These are phyloP conservation scores for Penaeus indicus DNA, from an alignment of 1,140 invertebrate genomes.

Conservation along the genomic window DNA sequence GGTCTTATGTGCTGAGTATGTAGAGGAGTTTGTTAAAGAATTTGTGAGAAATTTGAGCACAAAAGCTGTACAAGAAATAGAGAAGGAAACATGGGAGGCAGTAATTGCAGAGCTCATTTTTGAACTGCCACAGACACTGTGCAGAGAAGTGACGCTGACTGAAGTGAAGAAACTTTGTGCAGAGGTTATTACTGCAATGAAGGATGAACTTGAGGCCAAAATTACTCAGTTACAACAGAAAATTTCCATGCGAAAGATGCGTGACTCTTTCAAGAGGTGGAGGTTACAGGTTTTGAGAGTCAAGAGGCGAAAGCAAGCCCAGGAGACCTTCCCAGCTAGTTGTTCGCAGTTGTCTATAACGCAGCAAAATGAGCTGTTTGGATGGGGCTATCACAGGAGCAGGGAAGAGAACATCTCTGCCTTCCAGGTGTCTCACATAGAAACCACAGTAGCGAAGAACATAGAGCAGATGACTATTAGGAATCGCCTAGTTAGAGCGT, in stretches of 20 bases:
- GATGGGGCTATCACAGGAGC: constrained; percentile 58
- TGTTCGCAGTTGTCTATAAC: constrained; percentile 30
- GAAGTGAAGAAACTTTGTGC: neutral
- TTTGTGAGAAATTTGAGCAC: constrained; percentile 20
- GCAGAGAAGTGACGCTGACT: constrained; percentile 22
- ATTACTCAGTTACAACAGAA: constrained; percentile 9
- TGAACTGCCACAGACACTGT: constrained; percentile 23
- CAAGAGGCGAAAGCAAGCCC: constrained; percentile 36
- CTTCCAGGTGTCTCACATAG: constrained; percentile 10
- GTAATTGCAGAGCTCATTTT: neutral
- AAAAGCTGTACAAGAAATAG: constrained; percentile 47
- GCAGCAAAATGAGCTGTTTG: constrained; percentile 50
- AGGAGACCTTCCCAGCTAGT: constrained; percentile 50
- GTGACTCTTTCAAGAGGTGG: constrained; percentile 40
- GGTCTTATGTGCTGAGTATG: neutral
- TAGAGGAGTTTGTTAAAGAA: constrained; percentile 33
- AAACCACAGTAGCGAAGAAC: neutral
- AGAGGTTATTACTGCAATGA: constrained; percentile 36
- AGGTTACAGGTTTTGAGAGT: constrained; percentile 12
- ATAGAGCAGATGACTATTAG: constrained; percentile 13
- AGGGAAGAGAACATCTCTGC: constrained; percentile 22
- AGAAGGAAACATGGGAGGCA: constrained; percentile 5
- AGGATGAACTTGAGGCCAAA: constrained; percentile 3
- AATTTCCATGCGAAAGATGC: constrained; percentile 29
- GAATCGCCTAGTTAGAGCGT: constrained; percentile 32